Evolutionary conservation across 1,140 invertebrate genomes (phyloP).

Genomic region (Drosophila auraria): DNA sequence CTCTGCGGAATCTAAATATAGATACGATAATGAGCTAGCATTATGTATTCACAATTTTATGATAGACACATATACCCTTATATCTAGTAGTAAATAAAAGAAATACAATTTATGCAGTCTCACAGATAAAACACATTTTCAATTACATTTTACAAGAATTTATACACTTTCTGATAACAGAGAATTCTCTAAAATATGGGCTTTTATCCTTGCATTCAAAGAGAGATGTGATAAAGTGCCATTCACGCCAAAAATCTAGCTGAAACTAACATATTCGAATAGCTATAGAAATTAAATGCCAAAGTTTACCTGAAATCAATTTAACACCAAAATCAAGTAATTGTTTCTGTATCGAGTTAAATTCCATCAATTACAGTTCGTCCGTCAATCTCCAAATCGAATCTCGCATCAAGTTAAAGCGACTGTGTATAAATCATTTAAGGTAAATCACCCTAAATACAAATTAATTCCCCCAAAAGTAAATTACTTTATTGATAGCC

Average conservation of each 20-base stretch:
- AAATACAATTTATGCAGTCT: too few species aligned
- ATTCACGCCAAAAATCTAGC: not conserved
- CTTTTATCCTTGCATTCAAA: too few species aligned
- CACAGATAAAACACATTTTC: too few species aligned
- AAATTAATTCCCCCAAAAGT: constrained; percentile 40
- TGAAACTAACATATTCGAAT: too few species aligned
- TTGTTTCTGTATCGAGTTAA: not conserved
- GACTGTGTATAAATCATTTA: constrained; percentile 26
- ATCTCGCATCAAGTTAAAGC: constrained; percentile 5
- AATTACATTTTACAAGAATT: too few species aligned
- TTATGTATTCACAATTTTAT: too few species aligned
- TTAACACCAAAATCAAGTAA: constrained; percentile 8
- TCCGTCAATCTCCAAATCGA: constrained; percentile 11
- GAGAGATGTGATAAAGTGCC: not conserved
- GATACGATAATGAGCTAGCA: not conserved
- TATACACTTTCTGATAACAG: too few species aligned
- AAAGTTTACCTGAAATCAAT: not conserved
- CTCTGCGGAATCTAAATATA: not conserved
- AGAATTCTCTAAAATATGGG: too few species aligned
- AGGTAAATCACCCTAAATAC: constrained; percentile 29
- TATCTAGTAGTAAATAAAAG: not conserved
- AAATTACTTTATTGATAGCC: constrained; percentile 43
- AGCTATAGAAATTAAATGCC: not conserved
- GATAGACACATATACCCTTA: not conserved
- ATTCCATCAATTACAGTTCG: constrained; percentile 5